Conservation (phyloP, 2,113 vertebrate genomes). For the Eulemur rufifrons region DNA sequence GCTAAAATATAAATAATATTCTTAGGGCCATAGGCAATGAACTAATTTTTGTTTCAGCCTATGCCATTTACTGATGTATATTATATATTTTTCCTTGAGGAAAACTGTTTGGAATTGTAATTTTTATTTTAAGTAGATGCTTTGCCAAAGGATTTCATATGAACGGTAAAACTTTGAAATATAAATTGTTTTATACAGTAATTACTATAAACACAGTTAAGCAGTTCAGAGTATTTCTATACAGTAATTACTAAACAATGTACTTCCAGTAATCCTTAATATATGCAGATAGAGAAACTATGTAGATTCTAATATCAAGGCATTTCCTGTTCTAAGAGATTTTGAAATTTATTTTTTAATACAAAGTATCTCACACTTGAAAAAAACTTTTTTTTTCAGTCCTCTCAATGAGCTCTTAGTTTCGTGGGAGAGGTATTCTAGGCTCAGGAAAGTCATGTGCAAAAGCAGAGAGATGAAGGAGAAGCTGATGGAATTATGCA, state of each 20-base stretch:
- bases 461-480: not conserved
- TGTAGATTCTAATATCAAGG: not conserved
- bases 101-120: constrained; percentile 2
- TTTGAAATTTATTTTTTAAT: not conserved
- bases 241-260: not conserved
- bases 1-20: not conserved
- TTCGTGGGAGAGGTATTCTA: not conserved
- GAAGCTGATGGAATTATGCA: not conserved
- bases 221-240: not conserved
- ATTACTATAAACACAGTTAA: not conserved
- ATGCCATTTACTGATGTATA: not conserved
- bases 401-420: not conserved
- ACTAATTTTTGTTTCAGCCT: constrained; percentile 11
- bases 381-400: not conserved
- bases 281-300: not conserved
- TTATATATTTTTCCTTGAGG: not conserved
- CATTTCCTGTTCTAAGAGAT: not conserved
- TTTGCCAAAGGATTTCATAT: constrained; percentile 1
- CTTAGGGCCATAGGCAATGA: not conserved
- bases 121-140: constrained; percentile 12
- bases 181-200: not conserved
- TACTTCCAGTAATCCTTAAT: constrained; percentile 7
- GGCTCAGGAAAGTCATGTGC: not conserved
- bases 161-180: constrained; percentile 17
- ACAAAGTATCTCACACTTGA: not conserved